phyloP scores from a whole-genome alignment of 2,113 vertebrate species.

The Etheostoma spectabile region DNA sequence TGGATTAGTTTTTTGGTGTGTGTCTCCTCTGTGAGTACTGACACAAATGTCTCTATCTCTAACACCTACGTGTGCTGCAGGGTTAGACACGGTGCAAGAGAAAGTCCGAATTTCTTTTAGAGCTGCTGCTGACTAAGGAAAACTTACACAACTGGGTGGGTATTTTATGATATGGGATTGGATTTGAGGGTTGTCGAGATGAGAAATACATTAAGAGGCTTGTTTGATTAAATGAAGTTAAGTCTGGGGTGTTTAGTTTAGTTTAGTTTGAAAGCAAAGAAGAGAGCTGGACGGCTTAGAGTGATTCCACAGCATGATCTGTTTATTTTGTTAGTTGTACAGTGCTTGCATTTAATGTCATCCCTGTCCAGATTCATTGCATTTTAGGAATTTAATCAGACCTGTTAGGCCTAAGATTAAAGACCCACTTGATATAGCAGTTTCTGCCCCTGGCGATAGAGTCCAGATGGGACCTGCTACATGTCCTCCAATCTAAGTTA shows the following conservation, averaged over 20 bases:
- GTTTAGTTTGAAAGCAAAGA: constrained; percentile 1
- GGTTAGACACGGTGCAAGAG: constrained; percentile 39
- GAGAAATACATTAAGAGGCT: constrained; percentile 20
- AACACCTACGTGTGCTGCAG: constrained; percentile 44
- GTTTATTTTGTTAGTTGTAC: constrained; percentile 30
- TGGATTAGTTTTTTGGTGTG: background rate
- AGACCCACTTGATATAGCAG: constrained; percentile 34
- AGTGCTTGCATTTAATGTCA: constrained; percentile 18
- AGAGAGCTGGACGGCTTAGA: background rate
- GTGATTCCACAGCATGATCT: constrained; percentile 6
- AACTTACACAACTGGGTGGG: constrained; percentile 40
- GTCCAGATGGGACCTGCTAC: constrained; percentile 65
- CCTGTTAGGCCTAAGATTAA: constrained; percentile 44
- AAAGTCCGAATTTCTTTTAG: background rate
- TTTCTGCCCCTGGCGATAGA: constrained; percentile 47
- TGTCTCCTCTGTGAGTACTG: constrained; percentile 13
- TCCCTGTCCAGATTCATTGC: constrained; percentile 40
- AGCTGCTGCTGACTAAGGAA: constrained; percentile 52
- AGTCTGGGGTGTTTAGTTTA: background rate
- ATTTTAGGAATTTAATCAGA: constrained; percentile 46
- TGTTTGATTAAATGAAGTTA: background rate
- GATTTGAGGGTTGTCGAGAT: constrained; percentile 48
- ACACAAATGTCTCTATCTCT: constrained; percentile 58
- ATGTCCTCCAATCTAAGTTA: constrained; percentile 37
- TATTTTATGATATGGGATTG: constrained; percentile 53